Evolutionary conservation across 92 coral and sea anemone genomes (phyloP).

Genomic region (Phenganax subtilis): DNA sequence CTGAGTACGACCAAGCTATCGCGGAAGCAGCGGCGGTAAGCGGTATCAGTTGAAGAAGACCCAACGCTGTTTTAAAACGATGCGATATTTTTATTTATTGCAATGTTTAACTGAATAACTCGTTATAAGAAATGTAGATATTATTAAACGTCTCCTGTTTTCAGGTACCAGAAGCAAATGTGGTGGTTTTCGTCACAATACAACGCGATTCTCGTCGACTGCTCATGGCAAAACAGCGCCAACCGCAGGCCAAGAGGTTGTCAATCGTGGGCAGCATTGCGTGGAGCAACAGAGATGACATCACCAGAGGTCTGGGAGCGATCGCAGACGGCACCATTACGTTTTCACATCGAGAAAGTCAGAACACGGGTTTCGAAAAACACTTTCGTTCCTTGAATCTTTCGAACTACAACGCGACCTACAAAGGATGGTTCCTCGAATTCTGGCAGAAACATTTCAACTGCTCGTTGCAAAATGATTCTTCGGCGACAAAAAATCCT

Average conservation of each 20-base stretch:
- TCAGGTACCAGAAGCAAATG: slow-evolving; percentile 17
- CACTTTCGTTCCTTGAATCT: slow-evolving; percentile 36
- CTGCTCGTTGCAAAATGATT: slow-evolving; percentile 26
- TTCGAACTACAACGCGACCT: slow-evolving; percentile 29
- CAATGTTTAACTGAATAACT: no score
- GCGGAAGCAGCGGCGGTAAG: neutral
- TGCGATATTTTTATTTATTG: no score
- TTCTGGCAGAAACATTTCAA: slow-evolving; percentile 45
- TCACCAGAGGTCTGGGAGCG: slow-evolving; percentile 41
- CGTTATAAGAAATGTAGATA: no score
- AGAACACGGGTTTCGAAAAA: slow-evolving; percentile 29
- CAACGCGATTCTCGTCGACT: slow-evolving; percentile 39
- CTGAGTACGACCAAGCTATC: slow-evolving; percentile 21
- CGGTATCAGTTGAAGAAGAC: no score
- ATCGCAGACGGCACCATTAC: slow-evolving; percentile 53
- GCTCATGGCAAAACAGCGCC: slow-evolving; percentile 23
- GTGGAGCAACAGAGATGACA: slow-evolving; percentile 56
- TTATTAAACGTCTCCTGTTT: no score
- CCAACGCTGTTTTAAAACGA: no score
- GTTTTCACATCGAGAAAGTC: slow-evolving; percentile 44
- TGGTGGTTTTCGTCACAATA: slow-evolving; percentile 23
- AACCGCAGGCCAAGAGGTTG: slow-evolving; percentile 10
- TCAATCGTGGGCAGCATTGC: slow-evolving; percentile 38
- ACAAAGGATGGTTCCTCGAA: slow-evolving; percentile 40
- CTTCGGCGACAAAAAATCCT: neutral